A percentile compares a stretch with the other conserved stretches of the same genome.
Conservation (phyloP, 2,888 invertebrate genomes). For the Vanessa cardui region DNA sequence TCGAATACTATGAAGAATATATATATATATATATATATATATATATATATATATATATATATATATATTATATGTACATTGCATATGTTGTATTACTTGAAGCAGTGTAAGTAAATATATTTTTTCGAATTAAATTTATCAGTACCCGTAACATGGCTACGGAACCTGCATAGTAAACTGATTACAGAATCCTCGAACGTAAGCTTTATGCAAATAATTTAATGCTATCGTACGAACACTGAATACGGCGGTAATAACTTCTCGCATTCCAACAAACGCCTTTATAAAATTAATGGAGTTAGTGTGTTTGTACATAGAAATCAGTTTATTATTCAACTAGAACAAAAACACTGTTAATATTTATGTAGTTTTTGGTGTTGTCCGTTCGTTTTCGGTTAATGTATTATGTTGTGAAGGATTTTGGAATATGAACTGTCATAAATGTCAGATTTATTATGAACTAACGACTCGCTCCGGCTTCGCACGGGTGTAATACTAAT, state of each 20-base stretch:
- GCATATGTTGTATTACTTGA: too few species aligned
- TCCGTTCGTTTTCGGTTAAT: too few species aligned
- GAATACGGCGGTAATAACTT: constrained; percentile 42
- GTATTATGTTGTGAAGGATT: too few species aligned
- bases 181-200: constrained; percentile 57
- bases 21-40: too few species aligned
- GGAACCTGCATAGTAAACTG: constrained; percentile 49
- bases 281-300: constrained; percentile 34
- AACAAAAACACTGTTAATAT: neutral
- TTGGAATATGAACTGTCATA: too few species aligned
- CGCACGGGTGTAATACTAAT: too few species aligned
- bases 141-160: constrained; percentile 16
- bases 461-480: too few species aligned
- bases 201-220: constrained; percentile 55
- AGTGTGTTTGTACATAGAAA: constrained; percentile 27
- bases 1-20: too few species aligned
- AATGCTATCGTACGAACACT: constrained; percentile 43
- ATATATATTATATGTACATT: too few species aligned
- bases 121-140: constrained; percentile 6
- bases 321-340: constrained; percentile 10
- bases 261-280: constrained; percentile 32
- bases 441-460: too few species aligned
- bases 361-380: too few species aligned
- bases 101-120: neutral
- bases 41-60: too few species aligned